Evolutionary conservation across 2,113 vertebrate species (phyloP).

Genomic region (Perca schrenkii): DNA sequence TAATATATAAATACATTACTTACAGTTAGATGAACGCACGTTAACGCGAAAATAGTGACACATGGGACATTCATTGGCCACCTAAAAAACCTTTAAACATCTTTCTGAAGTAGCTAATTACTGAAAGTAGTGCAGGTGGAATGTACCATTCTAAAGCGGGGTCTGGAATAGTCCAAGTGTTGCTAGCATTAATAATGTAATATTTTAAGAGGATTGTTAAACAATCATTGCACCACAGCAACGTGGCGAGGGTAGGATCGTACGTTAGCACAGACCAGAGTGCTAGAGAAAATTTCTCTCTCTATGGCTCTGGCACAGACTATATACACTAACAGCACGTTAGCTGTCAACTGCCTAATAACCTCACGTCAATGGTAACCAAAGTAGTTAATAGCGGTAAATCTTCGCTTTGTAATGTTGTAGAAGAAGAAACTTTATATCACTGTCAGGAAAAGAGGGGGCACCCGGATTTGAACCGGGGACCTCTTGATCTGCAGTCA

Average conservation of each 20-base stretch:
- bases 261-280: too few species aligned
- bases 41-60: too few species aligned
- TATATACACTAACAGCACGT: too few species aligned
- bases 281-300: too few species aligned
- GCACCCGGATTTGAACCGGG: conserved; percentile 93
- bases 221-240: too few species aligned
- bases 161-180: background rate
- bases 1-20: background rate
- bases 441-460: conserved; percentile 79
- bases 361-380: too few species aligned
- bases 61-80: rapidly evolving
- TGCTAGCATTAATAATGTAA: background rate
- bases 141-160: background rate
- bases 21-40: background rate
- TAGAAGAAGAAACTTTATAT: too few species aligned
- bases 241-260: background rate
- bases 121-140: background rate
- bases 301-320: too few species aligned
- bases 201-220: background rate
- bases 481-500: conserved; percentile 97
- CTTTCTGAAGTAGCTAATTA: too few species aligned
- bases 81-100: rapidly evolving
- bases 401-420: background rate
- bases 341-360: background rate
- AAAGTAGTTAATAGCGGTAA: too few species aligned